Base-by-base conservation (phyloP, 2,113 vertebrate species). In the Indri indri region DNA sequence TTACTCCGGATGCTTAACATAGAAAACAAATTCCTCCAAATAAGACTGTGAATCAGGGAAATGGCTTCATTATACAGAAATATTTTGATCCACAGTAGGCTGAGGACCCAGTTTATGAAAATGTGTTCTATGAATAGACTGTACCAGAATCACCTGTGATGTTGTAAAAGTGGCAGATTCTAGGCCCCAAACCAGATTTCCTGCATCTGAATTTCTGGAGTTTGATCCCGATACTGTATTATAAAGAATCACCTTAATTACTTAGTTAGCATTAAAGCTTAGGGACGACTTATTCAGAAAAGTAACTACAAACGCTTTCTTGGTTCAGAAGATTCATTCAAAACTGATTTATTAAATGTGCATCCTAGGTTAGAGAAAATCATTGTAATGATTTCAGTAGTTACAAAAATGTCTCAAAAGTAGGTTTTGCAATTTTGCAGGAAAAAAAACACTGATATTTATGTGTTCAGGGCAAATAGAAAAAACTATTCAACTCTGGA, bases 21-120 rank as follows among this genome's bases (percentile, higher is more conserved):
- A 73, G 47, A 92, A 91, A 94, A 88, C 18, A 88, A 95, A 66
- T 54, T 80, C 11, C 50, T 93, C n/a, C 84, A 88, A 70, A 54
- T 82, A 47, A 92, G 42, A 82, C 3, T 47, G 3, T 54, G 7
- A 50, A 73, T 54, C 50, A 66, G 7, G 59, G 27, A 94, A 97
- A 91, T 17, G 52, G 27, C n/a, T 91, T 79, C 11, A 63, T 80
- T 88, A 70, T 37, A 88, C n/a, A 85, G 61, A 96, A 93, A 77
- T 94, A 82, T 65, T 96, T 23, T 90, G 47, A 92, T n/a, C 20
- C 10, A 73, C 1, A 65, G 5, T 45, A 83, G 8, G 3, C 4
- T 45, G 11, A 91, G 10, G n/a, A 74, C 3, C 8, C 13, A 40
- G 8, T 80, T 74, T 40, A 50, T 74, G 32, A 65, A 93, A 89